Evolutionary conservation across 2,888 invertebrate species (phyloP).

Genomic region (Synanthedon myopaeformis): DNA sequence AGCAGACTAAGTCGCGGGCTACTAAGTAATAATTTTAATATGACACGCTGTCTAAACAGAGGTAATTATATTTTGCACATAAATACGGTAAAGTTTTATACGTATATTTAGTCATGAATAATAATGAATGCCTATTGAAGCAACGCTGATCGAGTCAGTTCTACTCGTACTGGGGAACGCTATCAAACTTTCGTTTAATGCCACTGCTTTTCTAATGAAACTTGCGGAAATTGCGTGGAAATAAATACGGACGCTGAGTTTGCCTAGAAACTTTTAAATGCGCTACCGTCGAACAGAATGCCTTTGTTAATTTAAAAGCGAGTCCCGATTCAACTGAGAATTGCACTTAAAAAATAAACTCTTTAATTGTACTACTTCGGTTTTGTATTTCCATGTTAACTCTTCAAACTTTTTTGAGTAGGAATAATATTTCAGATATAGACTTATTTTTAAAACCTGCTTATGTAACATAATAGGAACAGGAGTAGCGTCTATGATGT

Average conservation of each 20-base stretch:
- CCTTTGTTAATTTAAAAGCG: constrained; percentile 55
- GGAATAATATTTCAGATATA: background rate
- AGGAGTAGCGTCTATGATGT: too few species aligned
- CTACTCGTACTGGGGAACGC: constrained; percentile 8
- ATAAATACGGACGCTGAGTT: constrained; percentile 46
- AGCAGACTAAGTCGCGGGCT: too few species aligned
- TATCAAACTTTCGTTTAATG: constrained; percentile 13
- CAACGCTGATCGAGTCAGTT: constrained; percentile 15
- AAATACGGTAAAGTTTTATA: background rate
- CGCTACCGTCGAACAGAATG: constrained; percentile 31
- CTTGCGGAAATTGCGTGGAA: constrained; percentile 52
- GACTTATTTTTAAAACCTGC: too few species aligned
- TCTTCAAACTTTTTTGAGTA: background rate
- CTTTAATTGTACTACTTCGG: background rate
- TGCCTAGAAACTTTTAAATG: constrained; percentile 51
- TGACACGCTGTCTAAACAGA: too few species aligned
- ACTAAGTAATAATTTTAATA: too few species aligned
- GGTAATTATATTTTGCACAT: constrained; percentile 8
- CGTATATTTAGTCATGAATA: constrained; percentile 7
- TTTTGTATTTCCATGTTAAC: background rate
- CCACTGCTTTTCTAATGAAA: constrained; percentile 40
- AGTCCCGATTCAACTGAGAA: constrained; percentile 29
- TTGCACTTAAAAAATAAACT: constrained; percentile 31
- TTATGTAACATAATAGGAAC: too few species aligned
- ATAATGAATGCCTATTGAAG: constrained; percentile 24